Base-by-base conservation (phyloP, 2,113 vertebrate genomes). In the Tyto alba region DNA sequence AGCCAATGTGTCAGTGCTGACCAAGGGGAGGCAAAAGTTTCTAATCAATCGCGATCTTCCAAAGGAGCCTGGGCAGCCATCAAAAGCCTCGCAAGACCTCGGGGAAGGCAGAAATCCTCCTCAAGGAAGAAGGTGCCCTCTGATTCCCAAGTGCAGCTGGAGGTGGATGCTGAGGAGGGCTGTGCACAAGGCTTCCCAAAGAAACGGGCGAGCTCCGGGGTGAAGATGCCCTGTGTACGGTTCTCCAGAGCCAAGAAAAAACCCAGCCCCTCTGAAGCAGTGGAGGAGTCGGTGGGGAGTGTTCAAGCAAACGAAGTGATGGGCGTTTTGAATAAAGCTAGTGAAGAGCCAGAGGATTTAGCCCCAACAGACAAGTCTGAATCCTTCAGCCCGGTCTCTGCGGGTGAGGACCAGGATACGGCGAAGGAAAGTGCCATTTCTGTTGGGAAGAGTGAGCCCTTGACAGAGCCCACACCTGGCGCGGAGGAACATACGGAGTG, bases 151-250 rank as follows among this genome's bases (percentile, higher is more conserved):
- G 88, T 96, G 43, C 97, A 95, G 40, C 89, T 96, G 81, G 98
- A 97, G 92, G 59, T 30, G 43, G 97, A 96, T 25, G 75, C 93
- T 11, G 95, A 97, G 85, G 96, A 95, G 26, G n/a, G 71, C 74
- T 85, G 77, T 17, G 45, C 26, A 0, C 85, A n/a, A 29, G 36
- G 80, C 11, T 25, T 89, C 89, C 67, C 96, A 2, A 97, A 98
- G 90, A 97, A 97, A 89, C 96, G 79, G 62, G 76, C 3, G 2
- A 96, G 96, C 68, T 95, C 98, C 5, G 96, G 97, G 43, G 68
- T 98, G 52, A 97, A 96, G 96, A 95, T 98, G 69, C 97, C 98
- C 64, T 98, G 98, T 16, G 67, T 98, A 43, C 95, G 89, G 41
- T 97, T 98, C 93, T 97, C 97, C 62, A 97, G 97, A 85, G 62